Conservation (phyloP, 2,888 invertebrate species). For the Tolmerus cingulatus region DNA sequence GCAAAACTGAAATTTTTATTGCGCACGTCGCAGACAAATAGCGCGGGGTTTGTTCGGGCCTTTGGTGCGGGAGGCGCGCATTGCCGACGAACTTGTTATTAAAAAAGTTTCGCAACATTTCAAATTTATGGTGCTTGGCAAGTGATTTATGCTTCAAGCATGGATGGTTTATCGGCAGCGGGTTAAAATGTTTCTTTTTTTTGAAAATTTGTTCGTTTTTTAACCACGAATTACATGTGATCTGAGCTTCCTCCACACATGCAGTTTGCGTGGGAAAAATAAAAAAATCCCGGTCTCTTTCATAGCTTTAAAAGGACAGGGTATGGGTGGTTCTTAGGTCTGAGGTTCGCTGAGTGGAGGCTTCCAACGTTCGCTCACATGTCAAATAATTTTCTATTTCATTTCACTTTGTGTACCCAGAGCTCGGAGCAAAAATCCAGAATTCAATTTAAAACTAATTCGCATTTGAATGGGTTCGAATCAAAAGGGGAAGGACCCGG, state of each 20-base stretch:
- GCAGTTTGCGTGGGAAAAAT: not conserved
- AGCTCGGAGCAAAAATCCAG: slow-evolving; percentile 8
- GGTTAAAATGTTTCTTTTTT: not conserved
- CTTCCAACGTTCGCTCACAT: not conserved
- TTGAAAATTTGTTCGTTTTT: not conserved
- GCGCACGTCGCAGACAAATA: slow-evolving; percentile 12
- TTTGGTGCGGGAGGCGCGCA: not conserved
- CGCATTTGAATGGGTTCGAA: slow-evolving; percentile 45
- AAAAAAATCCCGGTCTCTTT: not conserved
- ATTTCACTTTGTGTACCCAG: slow-evolving; percentile 20
- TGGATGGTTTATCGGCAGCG: slow-evolving; percentile 23
- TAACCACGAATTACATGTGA: not conserved
- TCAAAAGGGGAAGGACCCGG: slow-evolving; percentile 7
- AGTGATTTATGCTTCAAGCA: slow-evolving; percentile 39
- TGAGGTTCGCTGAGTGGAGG: not conserved
- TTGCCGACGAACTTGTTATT: slow-evolving; percentile 29
- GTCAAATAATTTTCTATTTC: slow-evolving; percentile 35
- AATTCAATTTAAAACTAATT: slow-evolving; percentile 43
- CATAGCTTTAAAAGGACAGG: not conserved
- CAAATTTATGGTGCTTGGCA: slow-evolving; percentile 39
- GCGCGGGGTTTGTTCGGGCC: not conserved
- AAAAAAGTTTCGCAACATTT: slow-evolving; percentile 39
- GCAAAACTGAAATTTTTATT: slow-evolving; percentile 36
- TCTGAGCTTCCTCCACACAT: not conserved
- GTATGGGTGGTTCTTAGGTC: not conserved